These are phyloP conservation scores for Neoaliturus tenellus DNA, from an alignment of 2,888 invertebrate species.

Conservation along the genomic window DNA sequence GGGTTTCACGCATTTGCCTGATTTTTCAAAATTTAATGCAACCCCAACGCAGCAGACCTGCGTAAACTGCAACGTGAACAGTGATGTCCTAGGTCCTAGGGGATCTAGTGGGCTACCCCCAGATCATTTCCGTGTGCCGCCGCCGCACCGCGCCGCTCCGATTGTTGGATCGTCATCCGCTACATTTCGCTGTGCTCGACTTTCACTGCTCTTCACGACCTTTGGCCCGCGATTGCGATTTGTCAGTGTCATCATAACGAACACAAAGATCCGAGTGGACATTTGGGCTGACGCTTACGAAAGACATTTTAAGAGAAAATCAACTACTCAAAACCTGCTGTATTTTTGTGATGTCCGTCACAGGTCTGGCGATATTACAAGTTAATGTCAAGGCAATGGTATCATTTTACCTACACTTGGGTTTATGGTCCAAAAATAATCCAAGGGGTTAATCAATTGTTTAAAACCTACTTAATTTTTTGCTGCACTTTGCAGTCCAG, in stretches of 20 bases:
- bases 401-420: not conserved
- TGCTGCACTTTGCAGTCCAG: too few relatives aligned
- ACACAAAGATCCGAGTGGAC: not conserved
- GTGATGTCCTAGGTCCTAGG: too few relatives aligned
- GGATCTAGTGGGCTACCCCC: not conserved
- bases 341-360: too few relatives aligned
- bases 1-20: too few relatives aligned
- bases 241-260: not conserved
- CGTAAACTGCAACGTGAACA: too few relatives aligned
- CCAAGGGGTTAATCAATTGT: too few relatives aligned
- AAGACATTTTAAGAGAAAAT: not conserved
- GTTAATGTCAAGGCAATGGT: too few relatives aligned
- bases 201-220: constrained; percentile 1
- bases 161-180: not conserved
- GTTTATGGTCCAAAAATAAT: too few relatives aligned
- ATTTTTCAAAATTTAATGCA: not conserved
- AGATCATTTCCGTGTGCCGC: not conserved
- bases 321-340: too few relatives aligned
- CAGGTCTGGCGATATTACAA: too few relatives aligned
- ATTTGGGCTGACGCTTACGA: not conserved
- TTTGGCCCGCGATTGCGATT: not conserved
- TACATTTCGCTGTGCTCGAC: constrained; percentile 7
- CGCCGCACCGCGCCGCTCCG: not conserved
- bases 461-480: too few relatives aligned
- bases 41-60: not conserved